Evolutionary conservation across 2,113 vertebrate species (phyloP).

Genomic region (Passer domesticus): DNA sequence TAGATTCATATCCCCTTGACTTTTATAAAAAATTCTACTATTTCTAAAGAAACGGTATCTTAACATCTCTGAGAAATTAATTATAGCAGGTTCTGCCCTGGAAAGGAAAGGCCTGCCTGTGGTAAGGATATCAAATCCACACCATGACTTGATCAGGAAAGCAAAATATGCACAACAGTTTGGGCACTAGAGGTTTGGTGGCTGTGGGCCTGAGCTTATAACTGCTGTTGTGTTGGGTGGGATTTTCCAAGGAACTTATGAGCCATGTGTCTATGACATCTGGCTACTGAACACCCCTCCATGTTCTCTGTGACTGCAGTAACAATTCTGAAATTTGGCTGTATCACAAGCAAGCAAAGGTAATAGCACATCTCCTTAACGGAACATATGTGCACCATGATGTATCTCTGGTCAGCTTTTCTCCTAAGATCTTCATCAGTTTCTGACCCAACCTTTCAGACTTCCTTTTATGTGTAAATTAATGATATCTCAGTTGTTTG

Average conservation of each 20-base stretch:
- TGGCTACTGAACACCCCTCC: neutral
- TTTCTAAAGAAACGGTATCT: neutral
- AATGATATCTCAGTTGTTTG: neutral
- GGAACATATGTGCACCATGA: neutral
- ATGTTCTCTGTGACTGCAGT: neutral
- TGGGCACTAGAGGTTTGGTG: neutral
- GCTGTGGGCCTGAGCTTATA: neutral
- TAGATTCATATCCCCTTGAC: neutral
- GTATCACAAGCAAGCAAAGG: neutral
- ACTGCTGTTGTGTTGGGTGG: neutral
- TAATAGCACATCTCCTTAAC: neutral
- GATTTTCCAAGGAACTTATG: neutral
- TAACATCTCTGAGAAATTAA: neutral
- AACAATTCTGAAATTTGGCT: neutral
- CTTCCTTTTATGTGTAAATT: neutral
- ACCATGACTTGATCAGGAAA: rapidly evolving
- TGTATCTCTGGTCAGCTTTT: neutral
- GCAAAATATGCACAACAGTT: neutral
- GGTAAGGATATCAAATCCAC: neutral
- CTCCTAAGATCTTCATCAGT: neutral
- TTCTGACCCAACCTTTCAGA: neutral
- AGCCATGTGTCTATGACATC: neutral
- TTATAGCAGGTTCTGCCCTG: neutral
- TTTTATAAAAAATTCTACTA: neutral
- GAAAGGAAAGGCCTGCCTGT: neutral